Conservation (phyloP, 2,888 invertebrate species). For the Pyrrhosoma nymphula region DNA sequence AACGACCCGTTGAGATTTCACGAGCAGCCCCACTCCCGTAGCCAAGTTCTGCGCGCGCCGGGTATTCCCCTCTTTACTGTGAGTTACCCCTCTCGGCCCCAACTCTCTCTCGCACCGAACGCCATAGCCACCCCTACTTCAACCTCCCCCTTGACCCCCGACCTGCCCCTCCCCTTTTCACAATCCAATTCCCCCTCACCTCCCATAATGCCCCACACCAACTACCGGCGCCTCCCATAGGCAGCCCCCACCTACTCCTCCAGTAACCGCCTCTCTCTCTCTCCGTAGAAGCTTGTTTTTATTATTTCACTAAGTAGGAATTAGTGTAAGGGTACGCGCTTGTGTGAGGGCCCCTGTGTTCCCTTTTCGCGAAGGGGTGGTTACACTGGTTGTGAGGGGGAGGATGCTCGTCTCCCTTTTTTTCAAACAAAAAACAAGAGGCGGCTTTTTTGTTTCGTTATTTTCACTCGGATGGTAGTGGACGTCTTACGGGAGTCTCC, state of each 20-base stretch:
- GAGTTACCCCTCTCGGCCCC: not conserved
- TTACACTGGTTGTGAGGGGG: not conserved
- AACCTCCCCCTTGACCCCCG: not conserved
- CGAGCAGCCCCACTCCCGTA: not conserved
- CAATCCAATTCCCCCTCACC: not conserved
- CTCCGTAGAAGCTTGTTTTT: not conserved
- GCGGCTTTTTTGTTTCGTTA: not conserved
- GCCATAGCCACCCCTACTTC: not conserved
- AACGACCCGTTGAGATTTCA: not conserved
- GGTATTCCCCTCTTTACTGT: not conserved
- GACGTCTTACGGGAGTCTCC: not conserved
- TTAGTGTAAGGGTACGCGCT: not conserved
- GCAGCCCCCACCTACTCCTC: not conserved
- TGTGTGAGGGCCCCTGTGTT: not conserved
- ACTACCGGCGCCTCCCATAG: not conserved
- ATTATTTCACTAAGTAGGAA: conserved; percentile 17
- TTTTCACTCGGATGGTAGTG: not conserved
- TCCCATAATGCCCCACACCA: not conserved
- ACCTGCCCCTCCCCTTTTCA: not conserved
- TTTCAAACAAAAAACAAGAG: no score
- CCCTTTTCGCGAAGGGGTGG: not conserved
- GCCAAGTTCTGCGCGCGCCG: not conserved
- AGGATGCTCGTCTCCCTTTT: not conserved
- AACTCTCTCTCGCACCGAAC: not conserved
- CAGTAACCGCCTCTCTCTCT: not conserved